These are phyloP conservation scores for Cephus pulcher DNA, from an alignment of 2,888 invertebrate species.

Conservation along the genomic window DNA sequence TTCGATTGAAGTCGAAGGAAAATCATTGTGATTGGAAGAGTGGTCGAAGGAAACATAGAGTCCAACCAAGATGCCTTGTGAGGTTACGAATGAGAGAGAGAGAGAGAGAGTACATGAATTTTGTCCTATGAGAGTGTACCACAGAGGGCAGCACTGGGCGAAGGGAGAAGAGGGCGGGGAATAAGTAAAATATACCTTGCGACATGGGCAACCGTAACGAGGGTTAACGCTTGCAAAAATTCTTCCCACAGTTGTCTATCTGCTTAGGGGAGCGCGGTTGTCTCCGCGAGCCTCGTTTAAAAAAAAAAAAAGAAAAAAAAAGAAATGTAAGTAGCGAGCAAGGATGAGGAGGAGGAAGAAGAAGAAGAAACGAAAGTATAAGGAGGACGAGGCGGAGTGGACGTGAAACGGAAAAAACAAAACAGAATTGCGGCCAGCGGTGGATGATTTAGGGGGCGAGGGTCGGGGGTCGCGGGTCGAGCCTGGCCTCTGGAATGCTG, in stretches of 20 bases:
- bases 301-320: constrained; percentile 40
- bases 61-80: no score
- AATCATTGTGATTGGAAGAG: no score
- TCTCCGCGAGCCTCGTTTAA: constrained; percentile 41
- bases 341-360: constrained; percentile 22
- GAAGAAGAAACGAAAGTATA: constrained; percentile 37
- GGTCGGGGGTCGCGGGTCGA: constrained; percentile 64
- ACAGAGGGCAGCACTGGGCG: no score
- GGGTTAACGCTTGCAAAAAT: constrained; percentile 2
- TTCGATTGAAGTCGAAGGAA: background rate
- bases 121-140: no score
- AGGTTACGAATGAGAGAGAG: no score
- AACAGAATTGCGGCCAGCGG: constrained; percentile 63
- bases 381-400: constrained; percentile 15
- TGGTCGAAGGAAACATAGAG: no score
- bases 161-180: no score
- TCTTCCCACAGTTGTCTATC: constrained; percentile 9
- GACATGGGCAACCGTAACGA: background rate
- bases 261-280: constrained; percentile 31
- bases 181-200: background rate
- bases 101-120: no score
- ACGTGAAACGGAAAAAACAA: constrained; percentile 59
- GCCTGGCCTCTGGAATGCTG: constrained; percentile 62
- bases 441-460: constrained; percentile 65
- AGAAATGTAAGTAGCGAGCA: constrained; percentile 21